These are phyloP conservation scores for Resseliella maxima DNA, from an alignment of 2,888 invertebrate species.

Conservation along the genomic window DNA sequence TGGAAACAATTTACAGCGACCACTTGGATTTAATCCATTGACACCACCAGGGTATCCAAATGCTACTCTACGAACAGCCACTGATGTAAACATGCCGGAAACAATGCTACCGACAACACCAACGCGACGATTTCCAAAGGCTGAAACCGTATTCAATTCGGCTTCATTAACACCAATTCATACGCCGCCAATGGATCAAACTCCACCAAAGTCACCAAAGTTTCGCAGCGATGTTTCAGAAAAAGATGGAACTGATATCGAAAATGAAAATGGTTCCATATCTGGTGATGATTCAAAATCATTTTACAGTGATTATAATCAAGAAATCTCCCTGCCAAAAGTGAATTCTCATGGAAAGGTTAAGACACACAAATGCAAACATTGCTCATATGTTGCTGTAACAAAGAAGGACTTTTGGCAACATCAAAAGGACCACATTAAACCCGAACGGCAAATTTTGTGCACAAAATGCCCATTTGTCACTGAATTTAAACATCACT, in stretches of 20 bases:
- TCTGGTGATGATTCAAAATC: conserved; percentile 65
- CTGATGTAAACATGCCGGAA: conserved; percentile 64
- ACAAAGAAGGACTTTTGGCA: conserved; percentile 95
- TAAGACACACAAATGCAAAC: conserved; percentile 92
- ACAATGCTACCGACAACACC: conserved; percentile 56
- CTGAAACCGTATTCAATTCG: conserved; percentile 43
- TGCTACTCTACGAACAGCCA: conserved; percentile 65
- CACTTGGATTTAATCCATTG: conserved; percentile 71
- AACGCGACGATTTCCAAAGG: conserved; percentile 52
- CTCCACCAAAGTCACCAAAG: conserved; percentile 67
- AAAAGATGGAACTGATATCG: conserved; percentile 65
- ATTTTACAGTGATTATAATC: conserved; percentile 65
- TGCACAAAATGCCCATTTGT: conserved; percentile 96
- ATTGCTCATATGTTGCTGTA: conserved; percentile 85
- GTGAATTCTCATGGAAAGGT: conserved; percentile 77
- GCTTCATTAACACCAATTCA: conserved; percentile 63
- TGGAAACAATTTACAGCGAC: conserved; percentile 64
- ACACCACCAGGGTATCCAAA: conserved; percentile 71
- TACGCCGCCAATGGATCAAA: conserved; percentile 67
- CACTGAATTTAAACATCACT: conserved; percentile 98
- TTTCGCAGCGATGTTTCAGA: conserved; percentile 60
- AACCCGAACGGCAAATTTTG: conserved; percentile 88
- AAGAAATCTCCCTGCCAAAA: conserved; percentile 69
- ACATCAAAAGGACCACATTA: conserved; percentile 91
- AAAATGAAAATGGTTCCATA: conserved; percentile 68